Percentiles rank a stretch among this genome's conserved stretches.
Evolutionary conservation across 2,113 vertebrate genomes (phyloP).

Genomic region (Gracilinanus agilis): DNA sequence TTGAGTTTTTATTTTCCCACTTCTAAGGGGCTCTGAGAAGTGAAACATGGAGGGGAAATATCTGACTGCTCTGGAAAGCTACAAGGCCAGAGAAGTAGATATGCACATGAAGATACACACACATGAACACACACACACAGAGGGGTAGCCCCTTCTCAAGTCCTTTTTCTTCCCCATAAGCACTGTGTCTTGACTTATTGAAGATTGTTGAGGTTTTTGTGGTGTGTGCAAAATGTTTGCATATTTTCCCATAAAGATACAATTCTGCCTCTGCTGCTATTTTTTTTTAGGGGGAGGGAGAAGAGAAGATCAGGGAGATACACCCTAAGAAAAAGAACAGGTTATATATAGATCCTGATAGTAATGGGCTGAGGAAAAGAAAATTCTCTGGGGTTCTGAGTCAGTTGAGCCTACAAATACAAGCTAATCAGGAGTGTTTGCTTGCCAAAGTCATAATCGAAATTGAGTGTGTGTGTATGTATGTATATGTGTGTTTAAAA

Average conservation of each 20-base stretch:
- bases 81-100: neutral
- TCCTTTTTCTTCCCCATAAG: neutral
- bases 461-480: neutral
- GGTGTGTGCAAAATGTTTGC: neutral
- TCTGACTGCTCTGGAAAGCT: neutral
- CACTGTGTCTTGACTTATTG: neutral
- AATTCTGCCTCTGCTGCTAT: neutral
- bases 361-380: neutral
- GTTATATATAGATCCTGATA: neutral
- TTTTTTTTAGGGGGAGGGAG: neutral
- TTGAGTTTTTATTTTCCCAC: neutral
- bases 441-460: neutral
- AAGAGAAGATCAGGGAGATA: neutral
- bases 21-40: neutral
- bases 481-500: neutral
- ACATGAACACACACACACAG: rapidly evolving
- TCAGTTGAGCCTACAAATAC: neutral
- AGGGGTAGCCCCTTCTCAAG: rapidly evolving
- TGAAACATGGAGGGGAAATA: neutral
- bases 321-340: neutral
- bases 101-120: neutral
- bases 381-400: neutral
- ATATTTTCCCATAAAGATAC: neutral
- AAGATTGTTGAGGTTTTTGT: neutral
- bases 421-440: neutral